Evolutionary conservation across 2,113 vertebrate genomes (phyloP).

Genomic region (Theropithecus gelada): DNA sequence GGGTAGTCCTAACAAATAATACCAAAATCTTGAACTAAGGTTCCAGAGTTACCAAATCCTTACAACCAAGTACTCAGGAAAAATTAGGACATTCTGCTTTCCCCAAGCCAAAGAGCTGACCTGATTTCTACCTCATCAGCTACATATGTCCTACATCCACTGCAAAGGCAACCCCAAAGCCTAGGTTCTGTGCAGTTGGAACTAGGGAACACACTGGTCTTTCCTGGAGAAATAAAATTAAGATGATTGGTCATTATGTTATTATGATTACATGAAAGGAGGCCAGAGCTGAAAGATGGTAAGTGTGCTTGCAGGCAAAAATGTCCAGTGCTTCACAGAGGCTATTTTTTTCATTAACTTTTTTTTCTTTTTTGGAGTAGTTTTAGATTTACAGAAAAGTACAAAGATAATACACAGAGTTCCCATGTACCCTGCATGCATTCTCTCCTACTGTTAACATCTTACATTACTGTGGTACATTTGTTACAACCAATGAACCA

Average conservation of each 20-base stretch:
- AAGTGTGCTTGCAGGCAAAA: background rate
- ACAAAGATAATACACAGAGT: background rate
- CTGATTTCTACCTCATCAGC: background rate
- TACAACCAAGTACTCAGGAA: background rate
- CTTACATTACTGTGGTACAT: background rate
- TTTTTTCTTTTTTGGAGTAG: background rate
- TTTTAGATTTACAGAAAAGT: background rate
- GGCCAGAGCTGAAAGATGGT: background rate
- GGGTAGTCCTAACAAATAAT: background rate
- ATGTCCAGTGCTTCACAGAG: background rate
- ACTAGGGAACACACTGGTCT: background rate
- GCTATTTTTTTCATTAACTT: background rate
- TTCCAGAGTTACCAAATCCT: background rate
- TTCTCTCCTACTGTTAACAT: background rate
- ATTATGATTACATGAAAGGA: background rate
- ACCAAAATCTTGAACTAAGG: background rate
- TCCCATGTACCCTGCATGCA: background rate
- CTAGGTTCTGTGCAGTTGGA: background rate
- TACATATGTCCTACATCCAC: background rate
- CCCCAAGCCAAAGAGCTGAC: background rate
- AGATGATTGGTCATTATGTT: background rate
- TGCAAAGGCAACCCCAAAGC: background rate
- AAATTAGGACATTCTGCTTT: background rate
- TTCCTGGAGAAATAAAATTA: background rate
- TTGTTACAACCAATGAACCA: background rate